These are phyloP conservation scores for Rhombomys opimus DNA, from an alignment of 2,113 vertebrate species.

Conservation along the genomic window DNA sequence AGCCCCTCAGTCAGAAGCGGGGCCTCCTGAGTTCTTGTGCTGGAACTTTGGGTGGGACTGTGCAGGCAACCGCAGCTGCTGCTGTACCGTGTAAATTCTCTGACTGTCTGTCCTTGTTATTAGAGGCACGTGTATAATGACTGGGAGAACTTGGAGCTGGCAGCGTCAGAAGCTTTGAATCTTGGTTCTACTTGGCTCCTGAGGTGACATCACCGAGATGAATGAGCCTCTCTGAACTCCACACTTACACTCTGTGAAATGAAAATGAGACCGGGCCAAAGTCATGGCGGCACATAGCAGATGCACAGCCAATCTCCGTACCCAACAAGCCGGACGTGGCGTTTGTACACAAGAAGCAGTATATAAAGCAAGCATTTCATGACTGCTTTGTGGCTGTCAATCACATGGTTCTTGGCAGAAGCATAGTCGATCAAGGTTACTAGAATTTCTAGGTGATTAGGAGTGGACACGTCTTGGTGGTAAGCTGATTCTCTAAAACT, in stretches of 20 bases:
- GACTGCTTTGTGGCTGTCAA: background rate
- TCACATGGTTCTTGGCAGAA: background rate
- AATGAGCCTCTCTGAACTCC: background rate
- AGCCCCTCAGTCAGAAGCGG: rapidly evolving
- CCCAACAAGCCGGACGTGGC: background rate
- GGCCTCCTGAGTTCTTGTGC: background rate
- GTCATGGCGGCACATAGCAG: background rate
- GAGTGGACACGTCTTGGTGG: background rate
- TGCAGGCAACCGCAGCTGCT: background rate
- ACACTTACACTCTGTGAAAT: conserved; percentile 13
- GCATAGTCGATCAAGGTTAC: background rate
- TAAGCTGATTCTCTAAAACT: background rate
- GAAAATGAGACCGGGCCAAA: background rate
- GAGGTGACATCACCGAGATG: background rate
- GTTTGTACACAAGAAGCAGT: conserved; percentile 22
- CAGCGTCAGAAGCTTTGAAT: background rate
- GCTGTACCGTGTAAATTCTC: background rate
- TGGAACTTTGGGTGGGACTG: background rate
- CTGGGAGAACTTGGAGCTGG: background rate
- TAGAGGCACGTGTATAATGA: background rate
- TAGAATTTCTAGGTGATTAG: conserved; percentile 21
- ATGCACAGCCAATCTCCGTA: background rate
- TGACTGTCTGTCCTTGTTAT: background rate
- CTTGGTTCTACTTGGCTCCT: background rate
- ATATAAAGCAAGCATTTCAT: background rate